Base-by-base conservation (phyloP, 2,888 invertebrate genomes). In the Papilio demoleus region DNA sequence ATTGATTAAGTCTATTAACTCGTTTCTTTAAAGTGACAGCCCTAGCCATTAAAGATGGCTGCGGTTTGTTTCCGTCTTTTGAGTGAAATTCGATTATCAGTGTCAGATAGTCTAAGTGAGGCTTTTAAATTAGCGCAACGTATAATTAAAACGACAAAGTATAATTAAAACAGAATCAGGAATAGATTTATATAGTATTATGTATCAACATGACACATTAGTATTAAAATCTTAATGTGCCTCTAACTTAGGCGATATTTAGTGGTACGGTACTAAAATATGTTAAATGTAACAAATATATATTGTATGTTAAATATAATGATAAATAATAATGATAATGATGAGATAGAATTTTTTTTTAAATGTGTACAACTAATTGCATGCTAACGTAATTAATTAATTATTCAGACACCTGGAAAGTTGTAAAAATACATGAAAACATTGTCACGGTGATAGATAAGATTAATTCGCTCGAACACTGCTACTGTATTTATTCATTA, bases 1-100 rank as follows among this genome's bases (percentile, higher is more conserved):
- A 87, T 87, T 88, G 86, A 87, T 86, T 85, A 82, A 73, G 79
- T 82, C 84, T 84, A 87, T 87, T 87, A 86, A 82, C 82, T 84
- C 83, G 84, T 88, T 86, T 78, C 79, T 78, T 70, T 70, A 77
- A 79, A 81, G 81, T 86, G 87, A 85, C 87, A 85, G 85, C 82
- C 74, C 76, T 78, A 75, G 78, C 77, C 78, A 83, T 84, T 83
- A 83, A 78, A 77, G 77, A 78, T 75, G 77, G 76, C 75, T 70
- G 76, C 73, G 71, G 70, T 78, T 78, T 62, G 60, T 62, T 77
- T 71, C 58, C 58, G 61, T 70, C 72, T 70, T 60, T 63, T 70
- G 62, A 69, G 71, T 76, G 65, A 72, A 70, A 67, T 58, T 63
- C 68, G 70, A 70, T 74, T 70, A 62, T 71, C 67, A 69, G 38